phyloP scores from a whole-genome alignment of 2,113 vertebrate genomes.

The Rhinichthys klamathensis region DNA sequence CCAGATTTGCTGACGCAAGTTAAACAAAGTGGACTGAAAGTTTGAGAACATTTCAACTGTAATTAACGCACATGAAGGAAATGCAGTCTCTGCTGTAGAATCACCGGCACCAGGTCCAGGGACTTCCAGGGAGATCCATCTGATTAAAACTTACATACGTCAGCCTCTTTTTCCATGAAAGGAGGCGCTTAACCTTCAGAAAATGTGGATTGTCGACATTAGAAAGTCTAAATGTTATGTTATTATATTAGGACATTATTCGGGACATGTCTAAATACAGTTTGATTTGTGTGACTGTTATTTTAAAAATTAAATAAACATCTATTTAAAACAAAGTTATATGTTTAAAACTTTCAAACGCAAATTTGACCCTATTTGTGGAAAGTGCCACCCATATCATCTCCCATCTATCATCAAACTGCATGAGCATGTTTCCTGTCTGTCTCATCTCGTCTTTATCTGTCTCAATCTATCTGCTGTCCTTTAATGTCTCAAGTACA shows the following conservation, averaged over 20 bases:
- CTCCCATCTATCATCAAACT: constrained; percentile 21
- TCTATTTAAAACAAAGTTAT: background rate
- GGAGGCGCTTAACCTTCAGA: background rate
- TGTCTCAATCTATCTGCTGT: background rate
- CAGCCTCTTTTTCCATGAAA: background rate
- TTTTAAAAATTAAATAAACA: background rate
- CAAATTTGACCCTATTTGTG: background rate
- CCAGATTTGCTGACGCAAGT: background rate
- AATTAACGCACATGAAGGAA: background rate
- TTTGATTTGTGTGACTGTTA: background rate
- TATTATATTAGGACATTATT: background rate
- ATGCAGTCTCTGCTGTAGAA: background rate
- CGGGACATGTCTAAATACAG: background rate
- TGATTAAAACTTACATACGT: background rate
- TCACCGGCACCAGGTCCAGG: background rate
- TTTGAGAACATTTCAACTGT: background rate
- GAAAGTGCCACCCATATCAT: background rate
- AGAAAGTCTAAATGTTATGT: background rate
- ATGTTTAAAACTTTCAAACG: background rate
- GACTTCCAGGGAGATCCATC: background rate
- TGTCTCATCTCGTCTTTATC: background rate
- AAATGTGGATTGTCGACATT: background rate
- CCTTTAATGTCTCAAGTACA: background rate
- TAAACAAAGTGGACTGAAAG: background rate
- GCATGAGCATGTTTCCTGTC: background rate